phyloP scores from a whole-genome alignment of 2,113 vertebrate species.

The Aix galericulata region DNA sequence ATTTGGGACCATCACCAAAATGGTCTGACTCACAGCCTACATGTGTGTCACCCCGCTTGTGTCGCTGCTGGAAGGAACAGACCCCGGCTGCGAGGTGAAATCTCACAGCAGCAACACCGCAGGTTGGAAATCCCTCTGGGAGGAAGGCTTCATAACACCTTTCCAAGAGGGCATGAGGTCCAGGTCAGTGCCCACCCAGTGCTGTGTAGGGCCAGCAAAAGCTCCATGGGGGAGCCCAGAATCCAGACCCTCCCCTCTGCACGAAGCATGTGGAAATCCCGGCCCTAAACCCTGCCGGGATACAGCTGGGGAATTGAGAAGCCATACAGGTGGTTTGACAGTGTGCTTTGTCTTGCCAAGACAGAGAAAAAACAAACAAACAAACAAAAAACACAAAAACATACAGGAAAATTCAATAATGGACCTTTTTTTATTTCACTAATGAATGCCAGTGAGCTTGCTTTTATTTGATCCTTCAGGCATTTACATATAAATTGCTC shows the following conservation, averaged over 20 bases:
- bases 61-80: neutral
- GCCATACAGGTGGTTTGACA: neutral
- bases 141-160: neutral
- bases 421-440: neutral
- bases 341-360: neutral
- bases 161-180: neutral
- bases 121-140: neutral
- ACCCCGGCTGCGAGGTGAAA: neutral
- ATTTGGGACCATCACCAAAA: neutral
- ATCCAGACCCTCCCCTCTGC: neutral
- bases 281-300: neutral
- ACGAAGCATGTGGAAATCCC: neutral
- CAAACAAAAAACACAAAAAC: neutral
- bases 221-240: neutral
- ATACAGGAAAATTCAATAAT: neutral
- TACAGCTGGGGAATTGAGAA: neutral
- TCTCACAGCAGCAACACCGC: neutral
- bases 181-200: rapidly evolving
- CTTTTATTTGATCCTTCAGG: conserved; percentile 59
- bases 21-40: conserved; percentile 6
- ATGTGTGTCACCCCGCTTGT: neutral
- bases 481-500: conserved; percentile 83
- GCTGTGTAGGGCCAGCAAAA: neutral
- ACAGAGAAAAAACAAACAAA: neutral
- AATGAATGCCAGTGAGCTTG: conserved; percentile 18